A percentile compares a stretch with the other conserved stretches of the same genome.
These are phyloP conservation scores for Enteromius treurensis DNA, from an alignment of 2,797 vertebrate species.

Conservation along the genomic window DNA sequence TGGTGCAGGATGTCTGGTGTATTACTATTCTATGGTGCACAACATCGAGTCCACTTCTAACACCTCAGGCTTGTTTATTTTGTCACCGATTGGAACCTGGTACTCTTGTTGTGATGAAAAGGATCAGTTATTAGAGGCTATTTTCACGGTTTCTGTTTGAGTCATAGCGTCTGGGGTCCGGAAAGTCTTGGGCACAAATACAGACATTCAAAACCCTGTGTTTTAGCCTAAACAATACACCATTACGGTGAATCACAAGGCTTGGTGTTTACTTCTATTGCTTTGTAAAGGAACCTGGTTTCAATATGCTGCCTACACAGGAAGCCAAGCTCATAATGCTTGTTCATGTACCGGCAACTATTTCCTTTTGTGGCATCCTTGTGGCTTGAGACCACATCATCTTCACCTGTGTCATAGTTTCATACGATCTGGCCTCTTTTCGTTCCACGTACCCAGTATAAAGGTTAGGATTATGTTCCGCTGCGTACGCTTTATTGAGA, in stretches of 20 bases:
- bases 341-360: constrained; percentile 43
- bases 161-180: constrained; percentile 17
- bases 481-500: neutral
- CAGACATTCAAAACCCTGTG: constrained; percentile 25
- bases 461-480: neutral
- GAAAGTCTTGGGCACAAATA: neutral
- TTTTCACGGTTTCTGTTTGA: constrained; percentile 2
- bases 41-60: neutral
- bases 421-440: constrained; percentile 48
- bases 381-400: constrained; percentile 27
- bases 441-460: neutral
- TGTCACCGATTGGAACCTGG: constrained; percentile 13
- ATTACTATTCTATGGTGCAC: constrained; percentile 10
- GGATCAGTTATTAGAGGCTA: neutral
- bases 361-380: constrained; percentile 57
- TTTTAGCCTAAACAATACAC: constrained; percentile 24
- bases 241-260: constrained; percentile 13
- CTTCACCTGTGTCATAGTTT: constrained; percentile 59
- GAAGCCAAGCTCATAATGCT: constrained; percentile 53
- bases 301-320: constrained; percentile 53
- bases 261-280: constrained; percentile 37
- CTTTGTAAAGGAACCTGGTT: constrained; percentile 39
- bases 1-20: constrained; percentile 4
- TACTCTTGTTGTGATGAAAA: constrained; percentile 24
- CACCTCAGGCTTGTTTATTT: constrained; percentile 8